Conservation (phyloP, 92 coral and sea anemone species). For the Phenganax marumi region DNA sequence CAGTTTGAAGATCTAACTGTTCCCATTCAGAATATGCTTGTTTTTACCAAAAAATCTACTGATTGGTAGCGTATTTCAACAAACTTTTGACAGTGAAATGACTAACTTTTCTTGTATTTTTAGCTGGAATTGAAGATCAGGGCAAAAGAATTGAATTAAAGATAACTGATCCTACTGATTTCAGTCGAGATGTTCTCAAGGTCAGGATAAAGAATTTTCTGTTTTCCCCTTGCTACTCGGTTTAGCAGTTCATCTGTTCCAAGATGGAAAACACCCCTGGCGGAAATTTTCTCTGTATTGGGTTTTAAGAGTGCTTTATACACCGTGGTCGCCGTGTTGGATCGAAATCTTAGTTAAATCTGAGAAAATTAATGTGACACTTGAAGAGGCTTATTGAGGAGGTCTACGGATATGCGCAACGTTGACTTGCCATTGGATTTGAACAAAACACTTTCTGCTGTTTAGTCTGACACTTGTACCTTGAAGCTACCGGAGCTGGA, state of each 20-base stretch:
- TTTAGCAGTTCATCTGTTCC: not conserved
- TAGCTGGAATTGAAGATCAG: slow-evolving; percentile 83
- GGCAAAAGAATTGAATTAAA: slow-evolving; percentile 71
- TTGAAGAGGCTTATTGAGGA: too few relatives aligned
- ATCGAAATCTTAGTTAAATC: too few relatives aligned
- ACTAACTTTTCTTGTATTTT: not conserved
- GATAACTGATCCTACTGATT: slow-evolving; percentile 71
- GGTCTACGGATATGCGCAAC: too few relatives aligned
- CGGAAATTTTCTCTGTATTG: not conserved
- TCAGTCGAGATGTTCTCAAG: slow-evolving; percentile 88
- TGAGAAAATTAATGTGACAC: too few relatives aligned
- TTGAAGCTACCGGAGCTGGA: slow-evolving; percentile 74
- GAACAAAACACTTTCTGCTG: not conserved
- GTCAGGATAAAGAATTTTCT: slow-evolving; percentile 24
- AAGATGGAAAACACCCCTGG: not conserved
- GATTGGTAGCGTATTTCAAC: too few relatives aligned
- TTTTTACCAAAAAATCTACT: too few relatives aligned
- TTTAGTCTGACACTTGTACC: slow-evolving; percentile 85
- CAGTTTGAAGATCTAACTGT: too few relatives aligned
- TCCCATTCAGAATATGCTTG: too few relatives aligned
- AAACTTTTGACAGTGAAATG: too few relatives aligned
- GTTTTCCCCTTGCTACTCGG: not conserved
- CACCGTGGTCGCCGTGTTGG: too few relatives aligned
- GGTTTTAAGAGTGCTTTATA: not conserved
- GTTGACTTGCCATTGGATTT: too few relatives aligned